These are phyloP conservation scores for Coluber constrictor DNA, from an alignment of 2,797 vertebrate species.

Conservation along the genomic window DNA sequence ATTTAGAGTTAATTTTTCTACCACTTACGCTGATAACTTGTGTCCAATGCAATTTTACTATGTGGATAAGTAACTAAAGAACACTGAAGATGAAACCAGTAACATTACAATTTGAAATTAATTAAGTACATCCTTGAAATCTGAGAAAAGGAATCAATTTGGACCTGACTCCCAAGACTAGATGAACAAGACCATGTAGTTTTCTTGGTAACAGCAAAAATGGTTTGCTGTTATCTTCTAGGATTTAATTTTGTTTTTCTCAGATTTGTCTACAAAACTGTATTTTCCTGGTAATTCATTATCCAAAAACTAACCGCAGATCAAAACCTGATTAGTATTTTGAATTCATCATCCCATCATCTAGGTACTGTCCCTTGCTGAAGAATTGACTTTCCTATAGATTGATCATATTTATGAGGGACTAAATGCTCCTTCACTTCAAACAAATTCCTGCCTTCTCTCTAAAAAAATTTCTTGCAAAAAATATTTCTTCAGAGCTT, in stretches of 20 bases:
- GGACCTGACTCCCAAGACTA: neutral
- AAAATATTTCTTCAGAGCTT: neutral
- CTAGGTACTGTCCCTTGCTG: neutral
- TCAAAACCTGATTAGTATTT: neutral
- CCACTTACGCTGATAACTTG: neutral
- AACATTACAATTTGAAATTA: neutral
- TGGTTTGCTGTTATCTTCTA: neutral
- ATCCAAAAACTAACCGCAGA: neutral
- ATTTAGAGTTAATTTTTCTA: neutral
- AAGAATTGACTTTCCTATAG: neutral
- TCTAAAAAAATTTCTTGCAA: neutral
- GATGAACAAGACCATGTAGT: neutral
- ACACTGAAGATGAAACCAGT: neutral
- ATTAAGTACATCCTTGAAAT: neutral
- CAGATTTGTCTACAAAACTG: neutral
- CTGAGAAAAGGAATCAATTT: neutral
- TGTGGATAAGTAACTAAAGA: neutral
- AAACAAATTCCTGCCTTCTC: too few species aligned
- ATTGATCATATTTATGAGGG: neutral
- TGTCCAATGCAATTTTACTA: neutral
- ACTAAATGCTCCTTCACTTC: neutral
- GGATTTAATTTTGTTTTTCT: neutral
- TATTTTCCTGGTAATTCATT: neutral
- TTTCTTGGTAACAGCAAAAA: neutral
- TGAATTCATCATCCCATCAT: neutral